Base-by-base conservation (phyloP, 2,888 invertebrate genomes). In the Mylabris sibirica region DNA sequence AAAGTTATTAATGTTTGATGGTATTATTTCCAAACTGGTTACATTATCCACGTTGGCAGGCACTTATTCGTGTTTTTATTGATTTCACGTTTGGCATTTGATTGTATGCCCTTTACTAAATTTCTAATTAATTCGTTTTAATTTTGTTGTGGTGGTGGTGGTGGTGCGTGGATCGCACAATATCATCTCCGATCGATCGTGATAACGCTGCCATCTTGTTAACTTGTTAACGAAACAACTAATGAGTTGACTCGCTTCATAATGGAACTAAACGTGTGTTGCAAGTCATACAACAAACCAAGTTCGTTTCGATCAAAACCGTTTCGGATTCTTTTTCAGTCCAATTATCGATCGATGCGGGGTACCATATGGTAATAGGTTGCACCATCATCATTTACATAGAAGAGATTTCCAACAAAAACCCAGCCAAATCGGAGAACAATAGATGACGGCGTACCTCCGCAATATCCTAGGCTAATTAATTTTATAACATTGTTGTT, bases 201-300 rank as follows among this genome's bases (percentile, higher is more conserved):
- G 82, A 83, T 83, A 83, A 82, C 80, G 77, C 80, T 78, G 82
- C 82, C 83, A 83, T 84, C 83, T 84, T 83, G 83, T 84, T 83
- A 84, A 83, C 83, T 83, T 83, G 83, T 84, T 83, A 84, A 83
- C 82, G 81, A 82, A 83, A 84, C 81, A 82, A 81, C 83, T 84
- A 84, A 84, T 84, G 83, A 84, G 82, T 83, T 82, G 81, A 80
- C 79, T 49, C 49, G n/a, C n/a, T 44, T 79, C 79, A 79, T 82
- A 82, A 82, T 81, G 81, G 82, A 79, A 77, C 75, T 77, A 76
- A 76, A 74, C 78, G 79, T 79, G 79, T 80, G 81, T 77, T 82
- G 82, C 82, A 82, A 83, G 82, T 82, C 82, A 82, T 82, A 82
- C 78, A 76, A 72, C 74, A 77, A 78, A 78, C 78, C 30, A 30